Base-by-base conservation (phyloP, 2,888 invertebrate genomes). In the Nomada fucata region DNA sequence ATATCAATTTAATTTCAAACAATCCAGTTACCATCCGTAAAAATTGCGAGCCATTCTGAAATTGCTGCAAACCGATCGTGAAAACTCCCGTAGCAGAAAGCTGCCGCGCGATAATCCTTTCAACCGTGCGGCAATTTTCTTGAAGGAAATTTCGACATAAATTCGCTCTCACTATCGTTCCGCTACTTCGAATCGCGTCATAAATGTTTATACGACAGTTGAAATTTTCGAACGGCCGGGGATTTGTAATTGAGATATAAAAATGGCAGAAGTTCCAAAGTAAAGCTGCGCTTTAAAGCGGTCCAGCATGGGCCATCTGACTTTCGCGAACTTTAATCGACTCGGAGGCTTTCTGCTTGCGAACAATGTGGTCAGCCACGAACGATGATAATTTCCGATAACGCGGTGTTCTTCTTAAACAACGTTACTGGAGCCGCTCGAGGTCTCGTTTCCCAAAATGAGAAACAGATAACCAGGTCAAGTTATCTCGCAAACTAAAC, bases 211-310 rank as follows among this genome's bases (percentile, higher is more conserved):
- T 18, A 50, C 23, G 61, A 60, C 52, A 52, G 52, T n/a, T 61
- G 15, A 71, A 71, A 15, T 71, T 50, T 29, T 50, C 18, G 26
- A 71, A 71, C 61, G 42, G 61, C 29, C 52, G 18, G 23, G 36
- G 50, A 52, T 52, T 61, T 36, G 36, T 61, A 61, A 71, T 71
- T 61, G 71, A 53, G 60, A 29, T n/a, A 42, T 71, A 71, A 71
- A 71, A 42, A 52, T 52, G 18, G 29, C 36, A n/a, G 57, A 59
- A 57, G 42, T 69, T 69, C 23, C 44, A 42, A 57, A 57, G 57
- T 69, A n/a, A 57, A 69, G 60, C 36, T 9, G 2, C 36, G 3
- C 18, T 60, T 60, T 29, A 29, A 50, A 50, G 50, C 50, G 18
- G 50, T 50, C 50, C 18, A 50, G 50, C 36, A 0, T 36, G 7